Evolutionary conservation across 2,797 vertebrate species (phyloP), one percentile per base, ranked within the genome.

Genomic region (Thunnus albacares): DNA sequence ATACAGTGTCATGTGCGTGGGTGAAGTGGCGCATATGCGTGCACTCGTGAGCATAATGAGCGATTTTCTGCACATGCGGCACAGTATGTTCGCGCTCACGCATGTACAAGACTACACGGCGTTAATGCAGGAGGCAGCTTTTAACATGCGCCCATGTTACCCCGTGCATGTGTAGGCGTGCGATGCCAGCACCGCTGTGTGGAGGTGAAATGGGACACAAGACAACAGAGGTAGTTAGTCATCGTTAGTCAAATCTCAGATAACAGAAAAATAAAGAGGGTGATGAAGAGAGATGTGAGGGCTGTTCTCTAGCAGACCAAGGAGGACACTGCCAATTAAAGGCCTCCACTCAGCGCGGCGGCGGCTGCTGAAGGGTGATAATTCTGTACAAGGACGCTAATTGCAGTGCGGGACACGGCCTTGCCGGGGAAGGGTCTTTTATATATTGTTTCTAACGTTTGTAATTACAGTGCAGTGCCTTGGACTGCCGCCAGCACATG

Each of bases 401-500:
- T 92, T 92, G 89, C 87, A 87, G 89, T 26, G 10, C 64, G 38
- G 88, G 81, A 83, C 87, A 75, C 8, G 77, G 83, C 85, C 88
- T 86, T 87, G 86, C 72, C 22, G 69, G 78, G 66, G 87, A 92
- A 84, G 83, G 86, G 62, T 85, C 87, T 89, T 92, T 94, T 91
- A 90, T 85, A 92, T 90, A 89, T 90, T 80, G 90, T 94, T 94
- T 93, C 90, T 78, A 90, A 81, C 80, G 79, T 90, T 88, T 91
- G 87, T 93, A 94, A 93, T 93, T 94, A 92, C 92, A 94, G 93
- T 78, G 80, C 86, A 79, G 87, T 33, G 82, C 76, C 67, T 85
- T 89, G 93, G 93, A 81, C n/a, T 1, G 41, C 81, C 26, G 90
- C 93, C 93, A 95, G 92, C 85, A 83, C 84, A 90, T 93, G 93